Conservation (phyloP, 1,140 invertebrate genomes). For the Coenobita brevimanus region DNA sequence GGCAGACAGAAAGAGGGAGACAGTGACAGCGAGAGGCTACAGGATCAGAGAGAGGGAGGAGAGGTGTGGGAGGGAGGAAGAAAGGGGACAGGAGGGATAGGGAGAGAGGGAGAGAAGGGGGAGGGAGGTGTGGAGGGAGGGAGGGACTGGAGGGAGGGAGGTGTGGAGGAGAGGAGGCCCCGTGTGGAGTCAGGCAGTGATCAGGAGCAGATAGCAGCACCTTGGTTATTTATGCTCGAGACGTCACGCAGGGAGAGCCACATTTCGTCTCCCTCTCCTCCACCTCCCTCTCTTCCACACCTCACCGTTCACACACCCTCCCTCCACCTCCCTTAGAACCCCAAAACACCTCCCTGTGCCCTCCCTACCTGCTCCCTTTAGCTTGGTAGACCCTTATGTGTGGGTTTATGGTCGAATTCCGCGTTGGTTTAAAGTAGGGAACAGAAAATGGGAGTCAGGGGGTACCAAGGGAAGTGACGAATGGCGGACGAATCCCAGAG, state of each 20-base stretch:
- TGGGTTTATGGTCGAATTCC: not conserved
- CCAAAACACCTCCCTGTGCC: not conserved
- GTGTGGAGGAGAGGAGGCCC: conserved; percentile 29
- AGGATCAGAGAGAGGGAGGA: not conserved
- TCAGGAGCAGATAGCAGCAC: conserved; percentile 65
- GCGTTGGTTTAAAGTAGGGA: not conserved
- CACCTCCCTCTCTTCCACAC: conserved; percentile 7
- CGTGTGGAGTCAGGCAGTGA: conserved; percentile 49
- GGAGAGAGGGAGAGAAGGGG: not conserved
- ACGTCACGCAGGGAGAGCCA: conserved; percentile 58
- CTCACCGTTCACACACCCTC: not conserved
- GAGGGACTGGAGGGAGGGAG: not conserved
- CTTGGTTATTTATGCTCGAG: conserved; percentile 61
- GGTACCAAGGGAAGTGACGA: too few relatives aligned
- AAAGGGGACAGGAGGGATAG: conserved; percentile 13
- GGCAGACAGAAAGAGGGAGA: not conserved
- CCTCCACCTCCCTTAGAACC: not conserved
- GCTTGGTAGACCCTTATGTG: not conserved
- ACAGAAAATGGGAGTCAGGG: not conserved
- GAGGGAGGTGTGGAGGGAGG: not conserved
- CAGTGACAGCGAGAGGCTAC: not conserved
- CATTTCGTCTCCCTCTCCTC: conserved; percentile 36
- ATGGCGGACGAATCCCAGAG: too few relatives aligned
- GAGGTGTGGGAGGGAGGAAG: conserved; percentile 20
- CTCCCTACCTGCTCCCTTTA: not conserved